phyloP scores from a whole-genome alignment of 1,140 invertebrate species.

The Drosophila pseudoobscura region DNA sequence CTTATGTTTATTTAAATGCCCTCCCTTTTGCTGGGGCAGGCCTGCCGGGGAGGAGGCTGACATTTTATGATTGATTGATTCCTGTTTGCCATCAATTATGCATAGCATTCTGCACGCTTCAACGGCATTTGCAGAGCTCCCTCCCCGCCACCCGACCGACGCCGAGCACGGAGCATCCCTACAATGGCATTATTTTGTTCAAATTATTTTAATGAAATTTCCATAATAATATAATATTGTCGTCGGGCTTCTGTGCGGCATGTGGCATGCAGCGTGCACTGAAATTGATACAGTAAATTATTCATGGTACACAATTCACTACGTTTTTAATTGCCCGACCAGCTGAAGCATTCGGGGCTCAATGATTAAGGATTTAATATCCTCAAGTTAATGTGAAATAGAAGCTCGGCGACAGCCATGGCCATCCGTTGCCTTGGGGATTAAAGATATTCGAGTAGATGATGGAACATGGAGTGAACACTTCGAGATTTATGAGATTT shows the following conservation, averaged over 20 bases:
- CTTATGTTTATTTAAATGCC: constrained; percentile 40
- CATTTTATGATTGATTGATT: constrained; percentile 80
- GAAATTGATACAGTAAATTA: constrained; percentile 51
- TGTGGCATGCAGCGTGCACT: constrained; percentile 7
- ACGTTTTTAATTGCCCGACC: constrained; percentile 45
- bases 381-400: constrained; percentile 11
- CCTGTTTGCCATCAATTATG: constrained; percentile 78
- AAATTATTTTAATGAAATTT: constrained; percentile 79
- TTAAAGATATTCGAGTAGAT: constrained; percentile 7
- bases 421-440: not conserved
- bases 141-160: too few species aligned
- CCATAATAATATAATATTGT: constrained; percentile 45
- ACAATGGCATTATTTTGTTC: constrained; percentile 56
- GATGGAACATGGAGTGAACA: too few species aligned
- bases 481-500: too few species aligned
- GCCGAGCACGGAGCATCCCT: not conserved
- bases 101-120: constrained; percentile 75
- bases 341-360: constrained; percentile 27
- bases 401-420: not conserved
- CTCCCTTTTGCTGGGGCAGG: not conserved
- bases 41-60: constrained; percentile 29
- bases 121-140: constrained; percentile 42
- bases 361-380: constrained; percentile 21
- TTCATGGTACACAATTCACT: constrained; percentile 49
- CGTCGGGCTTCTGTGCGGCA: constrained; percentile 23